These are phyloP conservation scores for Pseudolaguvia tuberculata DNA, from an alignment of 2,113 vertebrate genomes.

Conservation along the genomic window DNA sequence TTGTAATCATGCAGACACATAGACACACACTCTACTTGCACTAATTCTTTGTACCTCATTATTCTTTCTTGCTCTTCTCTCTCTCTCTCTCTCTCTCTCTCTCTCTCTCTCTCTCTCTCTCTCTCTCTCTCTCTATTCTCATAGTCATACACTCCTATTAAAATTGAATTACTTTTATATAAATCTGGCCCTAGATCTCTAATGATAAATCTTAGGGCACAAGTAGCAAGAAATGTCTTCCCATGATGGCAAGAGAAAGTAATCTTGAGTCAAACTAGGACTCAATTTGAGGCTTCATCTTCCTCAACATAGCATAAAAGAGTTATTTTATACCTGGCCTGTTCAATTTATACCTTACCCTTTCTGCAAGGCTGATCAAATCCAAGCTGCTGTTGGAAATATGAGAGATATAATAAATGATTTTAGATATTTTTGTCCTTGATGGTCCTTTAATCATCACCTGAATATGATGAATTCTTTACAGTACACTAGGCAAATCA, in stretches of 20 bases:
- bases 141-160: not conserved
- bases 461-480: not conserved
- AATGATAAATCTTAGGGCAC: not conserved
- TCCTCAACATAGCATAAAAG: not conserved
- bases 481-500: not conserved
- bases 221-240: constrained; percentile 4
- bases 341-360: not conserved
- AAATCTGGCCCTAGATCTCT: not conserved
- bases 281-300: not conserved
- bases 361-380: not conserved
- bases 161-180: constrained; percentile 14
- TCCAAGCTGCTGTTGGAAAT: constrained; percentile 1
- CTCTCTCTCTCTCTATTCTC: not conserved
- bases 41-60: not conserved
- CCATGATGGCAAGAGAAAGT: not conserved
- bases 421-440: not conserved
- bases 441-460: not conserved
- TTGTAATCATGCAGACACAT: not conserved
- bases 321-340: constrained; percentile 11
- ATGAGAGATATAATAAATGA: not conserved
- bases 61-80: not conserved
- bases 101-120: not conserved
- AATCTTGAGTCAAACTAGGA: constrained; percentile 1
- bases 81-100: not conserved
- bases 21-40: not conserved